These are phyloP conservation scores for Megaceryle maxima DNA, from an alignment of 2,113 vertebrate species.

Conservation along the genomic window DNA sequence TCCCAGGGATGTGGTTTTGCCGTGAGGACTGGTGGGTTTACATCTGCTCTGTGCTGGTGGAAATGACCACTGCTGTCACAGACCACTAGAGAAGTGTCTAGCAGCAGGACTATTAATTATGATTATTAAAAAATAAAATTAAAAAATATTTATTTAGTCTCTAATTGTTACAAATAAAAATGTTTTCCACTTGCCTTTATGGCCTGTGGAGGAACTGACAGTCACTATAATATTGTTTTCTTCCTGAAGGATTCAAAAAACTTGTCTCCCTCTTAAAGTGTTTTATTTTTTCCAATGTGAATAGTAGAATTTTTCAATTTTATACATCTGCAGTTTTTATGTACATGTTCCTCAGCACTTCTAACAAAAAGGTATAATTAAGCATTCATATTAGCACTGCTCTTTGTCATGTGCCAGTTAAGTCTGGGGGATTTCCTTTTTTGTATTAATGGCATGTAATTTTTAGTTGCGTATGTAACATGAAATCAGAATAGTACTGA, in stretches of 20 bases:
- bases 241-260: not conserved
- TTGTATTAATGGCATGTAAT: not conserved
- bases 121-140: too few species aligned
- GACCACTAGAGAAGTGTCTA: not conserved
- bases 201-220: not conserved
- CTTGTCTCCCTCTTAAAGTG: not conserved
- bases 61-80: not conserved
- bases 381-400: not conserved
- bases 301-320: not conserved
- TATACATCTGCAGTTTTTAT: not conserved
- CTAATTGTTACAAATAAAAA: not conserved
- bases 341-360: not conserved
- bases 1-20: not conserved
- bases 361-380: not conserved
- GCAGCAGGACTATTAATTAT: not conserved
- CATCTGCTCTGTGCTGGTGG: not conserved
- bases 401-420: not conserved
- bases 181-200: not conserved
- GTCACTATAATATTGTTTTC: not conserved
- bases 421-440: not conserved
- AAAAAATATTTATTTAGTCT: not conserved
- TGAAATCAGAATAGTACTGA: not conserved
- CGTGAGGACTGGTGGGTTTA: not conserved
- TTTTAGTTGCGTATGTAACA: not conserved
- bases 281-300: not conserved